phyloP scores from a whole-genome alignment of 2,797 vertebrate species.

The Epinephelus awoara region DNA sequence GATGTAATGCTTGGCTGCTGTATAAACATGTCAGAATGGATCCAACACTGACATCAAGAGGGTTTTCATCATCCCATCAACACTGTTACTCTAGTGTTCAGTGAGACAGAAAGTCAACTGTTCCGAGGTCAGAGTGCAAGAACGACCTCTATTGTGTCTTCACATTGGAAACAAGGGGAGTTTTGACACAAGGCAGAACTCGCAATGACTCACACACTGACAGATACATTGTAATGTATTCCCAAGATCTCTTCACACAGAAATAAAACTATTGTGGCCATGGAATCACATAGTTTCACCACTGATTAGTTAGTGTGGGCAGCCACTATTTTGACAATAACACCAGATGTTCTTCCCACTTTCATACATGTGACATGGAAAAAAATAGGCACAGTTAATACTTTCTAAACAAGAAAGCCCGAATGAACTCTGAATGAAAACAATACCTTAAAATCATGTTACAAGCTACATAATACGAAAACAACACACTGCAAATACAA shows the following conservation, averaged over 20 bases:
- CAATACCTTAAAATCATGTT: slow-evolving; percentile 1
- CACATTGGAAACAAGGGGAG: slow-evolving; percentile 79
- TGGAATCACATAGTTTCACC: slow-evolving; percentile 60
- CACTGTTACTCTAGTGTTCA: slow-evolving; percentile 74
- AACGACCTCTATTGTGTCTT: slow-evolving; percentile 80
- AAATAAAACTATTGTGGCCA: slow-evolving; percentile 62
- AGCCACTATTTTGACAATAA: slow-evolving; percentile 56
- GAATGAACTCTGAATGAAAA: background rate
- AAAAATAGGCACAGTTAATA: background rate
- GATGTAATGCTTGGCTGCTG: slow-evolving; percentile 39
- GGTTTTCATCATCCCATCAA: slow-evolving; percentile 73
- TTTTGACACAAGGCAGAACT: slow-evolving; percentile 67
- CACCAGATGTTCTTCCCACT: slow-evolving; percentile 70
- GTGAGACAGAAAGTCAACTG: slow-evolving; percentile 75
- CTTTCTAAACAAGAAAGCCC: background rate
- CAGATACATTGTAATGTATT: slow-evolving; percentile 75
- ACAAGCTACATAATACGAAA: background rate
- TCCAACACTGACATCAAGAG: slow-evolving; percentile 76
- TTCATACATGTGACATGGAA: slow-evolving; percentile 22
- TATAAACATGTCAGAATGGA: slow-evolving; percentile 65
- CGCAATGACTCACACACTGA: slow-evolving; percentile 80
- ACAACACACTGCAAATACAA: background rate
- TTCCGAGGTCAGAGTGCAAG: slow-evolving; percentile 73
- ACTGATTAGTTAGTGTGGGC: slow-evolving; percentile 60
- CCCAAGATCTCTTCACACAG: slow-evolving; percentile 57